These are phyloP conservation scores for Anarrhichthys ocellatus DNA, from an alignment of 2,113 vertebrate genomes.

Conservation along the genomic window DNA sequence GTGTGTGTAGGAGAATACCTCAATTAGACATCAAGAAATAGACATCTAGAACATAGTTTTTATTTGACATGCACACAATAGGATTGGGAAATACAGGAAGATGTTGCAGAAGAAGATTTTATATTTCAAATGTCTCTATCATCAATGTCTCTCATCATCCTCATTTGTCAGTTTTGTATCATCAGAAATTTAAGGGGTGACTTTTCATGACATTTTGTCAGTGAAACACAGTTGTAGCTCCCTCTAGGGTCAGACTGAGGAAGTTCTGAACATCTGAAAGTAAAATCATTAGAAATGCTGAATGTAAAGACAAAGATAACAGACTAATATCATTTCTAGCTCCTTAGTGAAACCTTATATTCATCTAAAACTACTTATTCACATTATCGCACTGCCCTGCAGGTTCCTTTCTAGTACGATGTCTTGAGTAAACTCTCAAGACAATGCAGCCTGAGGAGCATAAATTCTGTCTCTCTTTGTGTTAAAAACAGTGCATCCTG, in stretches of 20 bases:
- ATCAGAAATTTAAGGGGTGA: neutral
- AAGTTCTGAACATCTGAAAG: neutral
- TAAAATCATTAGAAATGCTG: neutral
- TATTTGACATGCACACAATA: neutral
- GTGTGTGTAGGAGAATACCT: neutral
- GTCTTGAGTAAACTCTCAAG: neutral
- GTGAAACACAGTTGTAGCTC: conserved; percentile 43
- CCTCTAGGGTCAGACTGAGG: conserved; percentile 43
- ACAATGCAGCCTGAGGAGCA: conserved; percentile 9
- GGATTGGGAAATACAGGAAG: neutral
- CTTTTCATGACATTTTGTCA: neutral
- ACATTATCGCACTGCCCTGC: neutral
- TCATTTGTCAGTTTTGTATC: neutral
- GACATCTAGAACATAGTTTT: neutral
- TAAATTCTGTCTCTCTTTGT: neutral
- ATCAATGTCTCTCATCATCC: neutral
- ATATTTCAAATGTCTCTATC: neutral
- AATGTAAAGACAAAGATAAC: neutral
- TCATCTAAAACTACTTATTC: neutral
- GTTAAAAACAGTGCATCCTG: conserved; percentile 5
- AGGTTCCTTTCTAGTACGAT: neutral
- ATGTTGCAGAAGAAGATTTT: neutral
- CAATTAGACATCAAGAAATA: neutral
- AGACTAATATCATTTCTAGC: neutral
- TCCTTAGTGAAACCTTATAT: neutral